phyloP scores from a whole-genome alignment of 2,888 invertebrate species.

The Pyrocoelia pectoralis region DNA sequence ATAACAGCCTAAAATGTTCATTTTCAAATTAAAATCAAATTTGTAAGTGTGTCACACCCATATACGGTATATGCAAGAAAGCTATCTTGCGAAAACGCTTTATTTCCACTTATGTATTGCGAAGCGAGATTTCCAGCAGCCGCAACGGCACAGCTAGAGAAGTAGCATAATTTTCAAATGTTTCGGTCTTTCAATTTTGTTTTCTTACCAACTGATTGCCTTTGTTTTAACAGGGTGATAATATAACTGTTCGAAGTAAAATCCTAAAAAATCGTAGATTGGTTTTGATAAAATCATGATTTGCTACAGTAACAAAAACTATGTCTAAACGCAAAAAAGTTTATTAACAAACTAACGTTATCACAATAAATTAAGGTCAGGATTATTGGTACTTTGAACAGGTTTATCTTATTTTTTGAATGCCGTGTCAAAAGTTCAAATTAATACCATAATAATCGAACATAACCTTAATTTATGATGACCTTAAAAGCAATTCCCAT shows the following conservation, averaged over 20 bases:
- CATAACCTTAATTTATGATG: not conserved
- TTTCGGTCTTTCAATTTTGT: not conserved
- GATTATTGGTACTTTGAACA: not conserved
- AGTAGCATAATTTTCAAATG: too few relatives aligned
- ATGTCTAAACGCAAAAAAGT: not conserved
- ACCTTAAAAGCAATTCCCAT: not conserved
- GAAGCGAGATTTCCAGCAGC: slow-evolving; percentile 77
- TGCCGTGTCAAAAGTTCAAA: too few relatives aligned
- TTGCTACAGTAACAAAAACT: slow-evolving; percentile 35
- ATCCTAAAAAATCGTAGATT: slow-evolving; percentile 70
- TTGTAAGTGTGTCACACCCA: slow-evolving; percentile 66
- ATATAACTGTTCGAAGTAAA: slow-evolving; percentile 79
- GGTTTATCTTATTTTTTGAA: not conserved
- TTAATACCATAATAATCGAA: not conserved
- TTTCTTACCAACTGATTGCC: slow-evolving; percentile 79
- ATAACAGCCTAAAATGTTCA: slow-evolving; percentile 70
- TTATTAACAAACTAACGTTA: not conserved
- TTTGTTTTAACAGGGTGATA: slow-evolving; percentile 80
- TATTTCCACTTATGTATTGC: slow-evolving; percentile 74
- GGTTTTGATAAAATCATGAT: slow-evolving; percentile 77
- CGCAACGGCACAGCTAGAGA: slow-evolving; percentile 75
- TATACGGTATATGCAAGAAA: slow-evolving; percentile 77
- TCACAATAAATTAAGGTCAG: slow-evolving; percentile 5
- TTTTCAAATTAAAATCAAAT: not conserved
- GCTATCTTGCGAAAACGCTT: slow-evolving; percentile 70